Evolutionary conservation across 2,113 vertebrate genomes (phyloP), one percentile per base, ranked within the genome.

Genomic region (Spermophilus dauricus): DNA sequence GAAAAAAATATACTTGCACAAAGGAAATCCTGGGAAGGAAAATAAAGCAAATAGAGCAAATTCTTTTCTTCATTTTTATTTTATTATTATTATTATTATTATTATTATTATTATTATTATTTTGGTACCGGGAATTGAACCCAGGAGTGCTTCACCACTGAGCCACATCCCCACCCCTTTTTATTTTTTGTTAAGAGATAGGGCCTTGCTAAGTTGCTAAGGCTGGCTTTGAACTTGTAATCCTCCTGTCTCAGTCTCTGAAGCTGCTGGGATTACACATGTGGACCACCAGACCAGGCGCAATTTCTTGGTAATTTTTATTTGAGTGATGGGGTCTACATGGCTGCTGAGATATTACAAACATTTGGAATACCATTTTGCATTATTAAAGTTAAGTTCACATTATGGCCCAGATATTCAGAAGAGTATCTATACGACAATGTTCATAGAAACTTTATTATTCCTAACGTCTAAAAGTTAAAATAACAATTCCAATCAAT

Each of bases 1-100:
- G 85, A 67, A 67, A 11, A 14, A 78, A 88, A 87, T 70, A 84
- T 70, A 83, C 42, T 85, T 80, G 26, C 72, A 92, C 84, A 88
- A 87, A 87, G 83, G 72, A 78, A 86, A 82, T 77, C 22, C n/a
- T 73, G 67, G 53, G n/a, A 42, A 76, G 42, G 53, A 58, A 81
- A 1, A 88, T 76, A 58, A 91, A 53, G 32, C 28, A 83, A 87
- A 78, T 65, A 28, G n/a, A 61, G 48, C 51, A 39, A 75, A 61
- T 13, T 80, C 10, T 80, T 53, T 82, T 39, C 8, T 58, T 22
- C 8, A 45, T 45, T 45, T 61, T 61, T 61, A 20, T 28, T 7
- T 45, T 45, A 45, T 45, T 45, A 42, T 42, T 42, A 42, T 42
- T 42, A 42, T 6, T 42, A 42, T 42, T 42, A 42, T 37, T 37